Base-by-base conservation (phyloP, 2,888 invertebrate genomes). In the Scaptodrosophila latifasciaeformis region DNA sequence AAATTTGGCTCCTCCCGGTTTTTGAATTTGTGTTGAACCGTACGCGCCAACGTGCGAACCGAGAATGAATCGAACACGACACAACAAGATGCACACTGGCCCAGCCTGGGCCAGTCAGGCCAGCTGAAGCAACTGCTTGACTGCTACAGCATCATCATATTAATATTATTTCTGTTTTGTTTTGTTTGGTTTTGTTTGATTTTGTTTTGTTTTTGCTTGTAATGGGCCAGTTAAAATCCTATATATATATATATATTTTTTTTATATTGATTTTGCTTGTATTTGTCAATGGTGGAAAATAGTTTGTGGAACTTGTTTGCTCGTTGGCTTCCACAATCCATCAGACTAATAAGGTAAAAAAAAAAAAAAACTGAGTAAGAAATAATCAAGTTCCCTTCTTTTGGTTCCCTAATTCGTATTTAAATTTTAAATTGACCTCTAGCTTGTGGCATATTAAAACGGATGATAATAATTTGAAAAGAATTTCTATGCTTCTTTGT, bases 21-120 rank as follows among this genome's bases (percentile, higher is more conserved):
- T 27, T 17, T 31, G 19, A 2, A 12, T 37, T 42, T 29, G 12
- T 57, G 59, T 44, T 53, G 63, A 74, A 72, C 79, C 68, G 70
- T 60, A 52, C 70, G 57, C 70, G 57, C 34, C 70, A 60, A 71
- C 67, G 62, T 70, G 59, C 67, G 60, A 57, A 67, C 60, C 58
- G 59, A 68, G 71, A 83, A 82, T 83, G 81, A 83, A 63, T 53
- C 48, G 45, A 54, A 54, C 58, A 59, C 54, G 59, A 57, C 51
- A 46, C 42, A 52, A 62, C 9, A 27, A 27, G 9, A 6, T 27
- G 27, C 27, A 9, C 15, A 15, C 37, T 37, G 37, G 17, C 15
- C 19, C 21, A 18, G 12, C 10, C 40, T n/a, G n/a, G n/a, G n/a
- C n/a, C n/a, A n/a, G n/a, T n/a, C n/a, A n/a, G n/a, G n/a, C n/a